phyloP scores from a whole-genome alignment of 2,888 invertebrate genomes.

The Tenthredo amoena region DNA sequence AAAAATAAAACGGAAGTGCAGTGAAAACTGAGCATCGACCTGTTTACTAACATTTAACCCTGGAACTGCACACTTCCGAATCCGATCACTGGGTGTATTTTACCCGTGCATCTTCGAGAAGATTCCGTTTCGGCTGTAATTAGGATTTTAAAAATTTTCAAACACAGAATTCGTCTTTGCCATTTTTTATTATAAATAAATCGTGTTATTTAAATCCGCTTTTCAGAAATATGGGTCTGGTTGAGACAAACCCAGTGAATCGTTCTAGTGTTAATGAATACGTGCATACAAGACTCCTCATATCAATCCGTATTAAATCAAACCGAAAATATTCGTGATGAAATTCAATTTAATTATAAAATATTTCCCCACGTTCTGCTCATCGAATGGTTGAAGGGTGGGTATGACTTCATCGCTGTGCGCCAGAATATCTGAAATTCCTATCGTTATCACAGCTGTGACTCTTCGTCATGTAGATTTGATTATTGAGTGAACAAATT shows the following conservation, averaged over 20 bases:
- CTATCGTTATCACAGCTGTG: neutral
- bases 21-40: neutral
- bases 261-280: neutral
- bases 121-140: too few relatives aligned
- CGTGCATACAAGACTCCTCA: neutral
- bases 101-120: too few relatives aligned
- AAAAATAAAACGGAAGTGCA: neutral
- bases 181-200: too few relatives aligned
- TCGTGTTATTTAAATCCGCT: too few relatives aligned
- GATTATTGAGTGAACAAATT: conserved; percentile 1
- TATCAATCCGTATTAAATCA: neutral
- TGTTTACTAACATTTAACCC: neutral
- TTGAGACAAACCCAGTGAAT: too few relatives aligned
- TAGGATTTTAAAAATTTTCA: too few relatives aligned
- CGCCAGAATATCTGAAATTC: conserved; percentile 22
- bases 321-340: neutral
- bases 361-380: neutral
- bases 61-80: too few relatives aligned
- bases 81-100: too few relatives aligned
- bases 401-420: neutral
- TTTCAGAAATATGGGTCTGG: too few relatives aligned
- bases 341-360: neutral
- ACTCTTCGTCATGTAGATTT: neutral
- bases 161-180: too few relatives aligned
- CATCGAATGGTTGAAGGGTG: neutral